A percentile compares a stretch with the other conserved stretches of the same genome.
Evolutionary conservation across 1,140 invertebrate species (phyloP).

Genomic region (Doryteuthis pealeii): DNA sequence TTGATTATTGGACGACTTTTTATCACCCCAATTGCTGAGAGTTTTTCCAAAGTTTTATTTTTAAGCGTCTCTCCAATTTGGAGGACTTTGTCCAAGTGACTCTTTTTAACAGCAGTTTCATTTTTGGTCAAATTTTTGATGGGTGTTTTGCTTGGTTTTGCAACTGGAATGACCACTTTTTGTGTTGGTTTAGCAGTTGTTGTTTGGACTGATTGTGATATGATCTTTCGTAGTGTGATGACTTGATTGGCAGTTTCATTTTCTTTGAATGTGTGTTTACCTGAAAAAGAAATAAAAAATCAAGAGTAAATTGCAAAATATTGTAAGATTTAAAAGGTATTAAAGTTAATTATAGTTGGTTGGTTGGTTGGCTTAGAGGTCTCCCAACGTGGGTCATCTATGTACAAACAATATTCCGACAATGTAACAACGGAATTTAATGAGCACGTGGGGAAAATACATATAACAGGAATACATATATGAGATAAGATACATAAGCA

Average conservation of each 20-base stretch:
- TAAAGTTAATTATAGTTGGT: no score
- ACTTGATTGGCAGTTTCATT: not conserved
- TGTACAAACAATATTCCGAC: no score
- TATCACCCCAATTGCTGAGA: constrained; percentile 41
- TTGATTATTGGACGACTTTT: constrained; percentile 30
- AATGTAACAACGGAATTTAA: no score
- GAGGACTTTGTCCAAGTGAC: constrained; percentile 35
- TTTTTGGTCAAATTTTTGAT: constrained; percentile 19
- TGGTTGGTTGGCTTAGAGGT: no score
- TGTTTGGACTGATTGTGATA: not conserved
- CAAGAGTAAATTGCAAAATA: no score
- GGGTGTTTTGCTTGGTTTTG: constrained; percentile 14
- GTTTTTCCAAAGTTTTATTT: constrained; percentile 51
- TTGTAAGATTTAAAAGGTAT: no score
- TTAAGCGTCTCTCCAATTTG: constrained; percentile 40
- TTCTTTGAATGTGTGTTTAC: not conserved
- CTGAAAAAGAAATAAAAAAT: no score
- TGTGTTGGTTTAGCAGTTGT: constrained; percentile 9
- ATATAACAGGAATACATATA: no score
- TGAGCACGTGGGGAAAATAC: no score
- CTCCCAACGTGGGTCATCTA: no score
- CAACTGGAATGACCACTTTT: constrained; percentile 13
- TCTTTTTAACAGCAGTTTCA: constrained; percentile 25
- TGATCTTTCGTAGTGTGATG: constrained; percentile 12
- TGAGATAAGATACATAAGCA: no score